Conservation (phyloP, 1,140 invertebrate genomes). For the Popillia japonica region DNA sequence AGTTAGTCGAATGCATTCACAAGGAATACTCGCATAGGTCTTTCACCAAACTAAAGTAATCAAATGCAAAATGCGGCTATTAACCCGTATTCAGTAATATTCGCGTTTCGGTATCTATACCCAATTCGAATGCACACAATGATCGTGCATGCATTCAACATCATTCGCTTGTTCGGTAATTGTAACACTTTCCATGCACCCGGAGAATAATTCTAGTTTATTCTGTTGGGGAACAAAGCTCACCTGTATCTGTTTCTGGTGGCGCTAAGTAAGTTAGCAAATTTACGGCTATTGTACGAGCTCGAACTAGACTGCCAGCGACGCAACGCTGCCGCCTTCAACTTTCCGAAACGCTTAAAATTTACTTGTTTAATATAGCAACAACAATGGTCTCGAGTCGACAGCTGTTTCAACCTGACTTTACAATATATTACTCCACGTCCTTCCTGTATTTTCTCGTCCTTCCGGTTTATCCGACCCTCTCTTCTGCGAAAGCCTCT, state of each 20-base stretch:
- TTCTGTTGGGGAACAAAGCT: constrained; percentile 3
- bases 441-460: constrained; percentile 20
- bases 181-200: neutral
- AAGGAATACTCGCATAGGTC: neutral
- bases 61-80: neutral
- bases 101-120: neutral
- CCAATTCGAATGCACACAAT: constrained; percentile 1
- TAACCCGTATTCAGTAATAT: constrained; percentile 7
- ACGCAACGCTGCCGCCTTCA: neutral
- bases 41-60: neutral
- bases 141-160: constrained; percentile 3
- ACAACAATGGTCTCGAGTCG: constrained; percentile 19
- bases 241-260: neutral
- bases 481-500: neutral
- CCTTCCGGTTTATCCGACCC: neutral
- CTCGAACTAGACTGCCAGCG: neutral
- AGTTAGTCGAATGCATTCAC: too few relatives aligned
- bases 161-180: neutral
- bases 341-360: constrained; percentile 15
- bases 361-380: constrained; percentile 30
- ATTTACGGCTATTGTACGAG: constrained; percentile 7
- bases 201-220: constrained; percentile 1
- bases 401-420: constrained; percentile 25
- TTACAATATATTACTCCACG: neutral
- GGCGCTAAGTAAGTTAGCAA: constrained; percentile 8